Evolutionary conservation across 2,888 invertebrate genomes (phyloP).

Genomic region (Theretra japonica): DNA sequence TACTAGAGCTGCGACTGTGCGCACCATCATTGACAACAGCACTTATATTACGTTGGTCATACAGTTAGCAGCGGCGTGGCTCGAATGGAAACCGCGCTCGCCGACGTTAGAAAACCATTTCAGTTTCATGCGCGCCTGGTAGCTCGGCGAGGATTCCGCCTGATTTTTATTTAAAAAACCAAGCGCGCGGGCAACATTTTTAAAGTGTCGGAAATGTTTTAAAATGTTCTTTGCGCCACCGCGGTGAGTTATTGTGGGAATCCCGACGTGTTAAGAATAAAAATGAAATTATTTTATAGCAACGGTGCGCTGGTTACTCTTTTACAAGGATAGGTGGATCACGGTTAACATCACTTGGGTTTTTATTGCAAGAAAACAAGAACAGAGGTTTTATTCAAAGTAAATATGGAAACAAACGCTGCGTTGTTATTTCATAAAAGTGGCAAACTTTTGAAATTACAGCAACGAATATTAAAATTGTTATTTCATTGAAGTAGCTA

Average conservation of each 20-base stretch:
- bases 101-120: slow-evolving; percentile 55
- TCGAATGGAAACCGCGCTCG: slow-evolving; percentile 54
- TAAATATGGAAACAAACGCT: not conserved
- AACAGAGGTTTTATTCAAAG: slow-evolving; percentile 1
- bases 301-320: not conserved
- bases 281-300: slow-evolving; percentile 27
- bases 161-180: slow-evolving; percentile 33
- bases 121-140: slow-evolving; percentile 57
- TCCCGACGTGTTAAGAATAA: slow-evolving; percentile 25
- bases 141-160: slow-evolving; percentile 36
- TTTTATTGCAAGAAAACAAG: not conserved
- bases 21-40: slow-evolving; percentile 20
- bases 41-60: slow-evolving; percentile 43
- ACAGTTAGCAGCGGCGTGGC: slow-evolving; percentile 50
- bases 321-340: not conserved
- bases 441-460: no score
- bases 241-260: slow-evolving; percentile 22
- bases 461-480: no score
- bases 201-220: slow-evolving; percentile 23
- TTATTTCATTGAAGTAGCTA: no score
- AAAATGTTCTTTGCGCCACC: slow-evolving; percentile 24
- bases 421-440: not conserved
- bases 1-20: not conserved
- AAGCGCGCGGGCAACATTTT: slow-evolving; percentile 19
- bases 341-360: slow-evolving; percentile 1